A percentile compares a stretch with the other conserved stretches of the same genome.
Evolutionary conservation across 2,888 invertebrate genomes (phyloP).

Genomic region (Stenolophus ochropezus): DNA sequence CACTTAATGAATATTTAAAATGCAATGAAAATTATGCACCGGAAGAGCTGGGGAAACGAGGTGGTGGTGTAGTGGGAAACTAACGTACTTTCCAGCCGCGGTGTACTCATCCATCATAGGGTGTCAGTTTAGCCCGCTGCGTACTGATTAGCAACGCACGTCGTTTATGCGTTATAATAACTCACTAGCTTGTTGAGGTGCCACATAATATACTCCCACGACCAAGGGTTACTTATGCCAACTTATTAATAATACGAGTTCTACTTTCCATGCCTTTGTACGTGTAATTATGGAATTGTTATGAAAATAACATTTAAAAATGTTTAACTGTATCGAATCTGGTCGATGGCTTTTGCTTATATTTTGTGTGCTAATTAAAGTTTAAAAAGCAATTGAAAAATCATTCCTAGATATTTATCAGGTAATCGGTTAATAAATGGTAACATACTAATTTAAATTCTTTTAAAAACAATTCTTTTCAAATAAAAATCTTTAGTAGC

Average conservation of each 20-base stretch:
- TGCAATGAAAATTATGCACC: slow-evolving; percentile 48
- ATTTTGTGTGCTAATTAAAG: no score
- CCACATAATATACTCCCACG: background rate
- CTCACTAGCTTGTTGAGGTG: background rate
- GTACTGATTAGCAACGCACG: slow-evolving; percentile 49
- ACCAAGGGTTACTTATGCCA: background rate
- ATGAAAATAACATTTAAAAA: no score
- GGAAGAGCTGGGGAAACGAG: slow-evolving; percentile 1
- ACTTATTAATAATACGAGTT: background rate
- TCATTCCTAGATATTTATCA: no score
- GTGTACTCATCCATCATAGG: slow-evolving; percentile 38
- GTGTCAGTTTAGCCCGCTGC: slow-evolving; percentile 34
- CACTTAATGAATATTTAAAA: slow-evolving; percentile 43
- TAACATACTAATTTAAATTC: no score
- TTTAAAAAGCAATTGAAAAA: no score
- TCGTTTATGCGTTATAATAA: slow-evolving; percentile 35
- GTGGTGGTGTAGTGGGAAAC: background rate
- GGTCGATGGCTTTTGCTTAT: no score
- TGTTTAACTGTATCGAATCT: no score
- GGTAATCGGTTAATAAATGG: no score
- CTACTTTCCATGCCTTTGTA: background rate
- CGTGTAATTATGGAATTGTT: background rate
- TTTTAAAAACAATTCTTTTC: no score
- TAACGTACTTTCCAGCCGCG: background rate
- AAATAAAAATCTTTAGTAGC: no score